Percentiles rank a stretch among this genome's conserved stretches.
Conservation (phyloP, 2,888 invertebrate genomes). For the Sinelater perroti region DNA sequence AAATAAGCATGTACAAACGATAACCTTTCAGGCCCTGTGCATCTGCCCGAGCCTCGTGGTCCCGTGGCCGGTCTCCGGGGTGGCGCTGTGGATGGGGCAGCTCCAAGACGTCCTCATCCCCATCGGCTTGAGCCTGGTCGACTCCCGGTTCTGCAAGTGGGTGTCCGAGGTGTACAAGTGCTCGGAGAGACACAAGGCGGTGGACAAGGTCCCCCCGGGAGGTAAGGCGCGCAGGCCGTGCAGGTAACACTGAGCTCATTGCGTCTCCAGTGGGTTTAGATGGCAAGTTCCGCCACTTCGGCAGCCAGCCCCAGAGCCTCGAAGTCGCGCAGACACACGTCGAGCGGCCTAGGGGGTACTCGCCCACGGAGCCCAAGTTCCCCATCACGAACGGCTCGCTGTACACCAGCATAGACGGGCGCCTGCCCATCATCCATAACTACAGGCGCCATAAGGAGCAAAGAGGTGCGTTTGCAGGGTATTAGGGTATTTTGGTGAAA, state of each 20-base stretch:
- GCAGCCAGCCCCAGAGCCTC: constrained; percentile 58
- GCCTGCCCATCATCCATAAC: constrained; percentile 64
- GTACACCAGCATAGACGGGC: constrained; percentile 63
- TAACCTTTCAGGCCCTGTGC: constrained; percentile 62
- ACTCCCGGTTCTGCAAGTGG: constrained; percentile 67
- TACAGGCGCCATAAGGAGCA: constrained; percentile 59
- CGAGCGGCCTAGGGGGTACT: constrained; percentile 44
- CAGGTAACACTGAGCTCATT: not conserved
- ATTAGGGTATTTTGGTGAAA: not conserved
- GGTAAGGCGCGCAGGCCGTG: constrained; percentile 28
- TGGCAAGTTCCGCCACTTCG: constrained; percentile 68
- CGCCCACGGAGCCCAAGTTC: constrained; percentile 64
- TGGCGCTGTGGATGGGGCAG: constrained; percentile 66
- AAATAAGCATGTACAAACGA: no score
- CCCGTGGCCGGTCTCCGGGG: constrained; percentile 65
- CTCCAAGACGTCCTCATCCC: constrained; percentile 68
- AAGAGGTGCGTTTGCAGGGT: constrained; percentile 45
- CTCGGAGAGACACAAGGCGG: constrained; percentile 48
- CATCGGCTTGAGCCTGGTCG: constrained; percentile 65
- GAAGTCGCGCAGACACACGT: constrained; percentile 50
- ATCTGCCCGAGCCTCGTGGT: constrained; percentile 62
- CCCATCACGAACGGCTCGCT: constrained; percentile 69
- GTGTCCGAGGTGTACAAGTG: constrained; percentile 64
- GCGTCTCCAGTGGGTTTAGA: constrained; percentile 63
- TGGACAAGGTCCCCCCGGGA: constrained; percentile 61